A percentile compares a stretch with the other conserved stretches of the same genome.
Conservation (phyloP, 2,888 invertebrate species). For the Lymantria monacha region DNA sequence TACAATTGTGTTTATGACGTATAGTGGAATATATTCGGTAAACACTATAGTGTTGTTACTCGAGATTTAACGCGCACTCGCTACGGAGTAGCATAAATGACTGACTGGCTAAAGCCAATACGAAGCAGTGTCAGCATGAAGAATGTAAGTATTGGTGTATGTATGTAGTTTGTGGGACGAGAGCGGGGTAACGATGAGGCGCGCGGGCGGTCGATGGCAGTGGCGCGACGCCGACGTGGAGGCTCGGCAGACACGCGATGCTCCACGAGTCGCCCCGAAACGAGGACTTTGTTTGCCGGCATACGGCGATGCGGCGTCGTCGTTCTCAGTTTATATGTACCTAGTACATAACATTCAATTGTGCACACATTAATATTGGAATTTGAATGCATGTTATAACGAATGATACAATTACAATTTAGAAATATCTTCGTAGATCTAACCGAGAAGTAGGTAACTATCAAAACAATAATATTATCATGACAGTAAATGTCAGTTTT, state of each 20-base stretch:
- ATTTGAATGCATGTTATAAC: too few relatives aligned
- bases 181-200: conserved; percentile 24
- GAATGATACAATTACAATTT: too few relatives aligned
- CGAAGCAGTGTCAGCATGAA: conserved; percentile 44
- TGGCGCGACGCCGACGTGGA: conserved; percentile 81
- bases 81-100: conserved; percentile 42
- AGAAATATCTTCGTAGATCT: too few relatives aligned
- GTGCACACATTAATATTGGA: too few relatives aligned
- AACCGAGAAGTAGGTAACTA: too few relatives aligned
- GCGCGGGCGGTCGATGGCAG: conserved; percentile 53
- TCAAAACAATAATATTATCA: too few relatives aligned
- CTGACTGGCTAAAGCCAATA: conserved; percentile 36
- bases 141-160: conserved; percentile 47
- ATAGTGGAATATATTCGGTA: conserved; percentile 21
- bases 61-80: conserved; percentile 37
- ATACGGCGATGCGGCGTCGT: background rate
- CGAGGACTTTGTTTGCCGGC: conserved; percentile 22
- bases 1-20: conserved; percentile 19
- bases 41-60: conserved; percentile 7
- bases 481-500: too few relatives aligned
- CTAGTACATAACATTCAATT: too few relatives aligned
- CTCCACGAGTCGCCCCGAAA: conserved; percentile 59
- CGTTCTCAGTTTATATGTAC: background rate
- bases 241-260: conserved; percentile 74
- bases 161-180: conserved; percentile 20